Percentiles rank a stretch among this genome's conserved stretches.
Conservation (phyloP, 2,888 invertebrate genomes). For the Deroplatys truncata region DNA sequence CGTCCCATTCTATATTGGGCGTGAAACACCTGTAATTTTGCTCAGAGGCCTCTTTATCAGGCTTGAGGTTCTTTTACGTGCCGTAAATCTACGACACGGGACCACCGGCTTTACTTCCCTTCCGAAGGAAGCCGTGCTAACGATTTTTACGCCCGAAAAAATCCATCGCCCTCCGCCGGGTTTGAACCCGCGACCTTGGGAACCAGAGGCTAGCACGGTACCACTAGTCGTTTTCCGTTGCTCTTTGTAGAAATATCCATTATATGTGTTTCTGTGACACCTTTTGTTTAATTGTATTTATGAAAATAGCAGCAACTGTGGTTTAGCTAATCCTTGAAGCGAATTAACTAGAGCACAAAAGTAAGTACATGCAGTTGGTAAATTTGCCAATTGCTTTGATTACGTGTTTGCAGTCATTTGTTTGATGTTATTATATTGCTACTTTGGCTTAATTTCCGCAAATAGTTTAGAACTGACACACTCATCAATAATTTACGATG, state of each 20-base stretch:
- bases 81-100: no score
- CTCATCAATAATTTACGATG: background rate
- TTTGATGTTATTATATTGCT: background rate
- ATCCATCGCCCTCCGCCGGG: no score
- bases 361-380: background rate
- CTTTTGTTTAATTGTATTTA: background rate
- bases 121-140: no score
- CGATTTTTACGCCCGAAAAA: no score
- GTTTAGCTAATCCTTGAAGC: background rate
- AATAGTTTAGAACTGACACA: background rate
- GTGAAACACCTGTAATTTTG: no score
- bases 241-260: background rate
- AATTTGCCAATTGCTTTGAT: background rate
- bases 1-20: no score
- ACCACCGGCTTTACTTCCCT: no score
- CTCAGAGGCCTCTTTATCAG: no score
- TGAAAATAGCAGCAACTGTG: background rate
- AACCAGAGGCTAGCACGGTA: no score
- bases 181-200: no score
- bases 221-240: background rate
- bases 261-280: background rate
- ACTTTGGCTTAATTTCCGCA: background rate
- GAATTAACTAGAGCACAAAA: background rate
- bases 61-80: no score
- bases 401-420: background rate